Conservation (phyloP, 2,113 vertebrate genomes). For the Ophiodon elongatus region DNA sequence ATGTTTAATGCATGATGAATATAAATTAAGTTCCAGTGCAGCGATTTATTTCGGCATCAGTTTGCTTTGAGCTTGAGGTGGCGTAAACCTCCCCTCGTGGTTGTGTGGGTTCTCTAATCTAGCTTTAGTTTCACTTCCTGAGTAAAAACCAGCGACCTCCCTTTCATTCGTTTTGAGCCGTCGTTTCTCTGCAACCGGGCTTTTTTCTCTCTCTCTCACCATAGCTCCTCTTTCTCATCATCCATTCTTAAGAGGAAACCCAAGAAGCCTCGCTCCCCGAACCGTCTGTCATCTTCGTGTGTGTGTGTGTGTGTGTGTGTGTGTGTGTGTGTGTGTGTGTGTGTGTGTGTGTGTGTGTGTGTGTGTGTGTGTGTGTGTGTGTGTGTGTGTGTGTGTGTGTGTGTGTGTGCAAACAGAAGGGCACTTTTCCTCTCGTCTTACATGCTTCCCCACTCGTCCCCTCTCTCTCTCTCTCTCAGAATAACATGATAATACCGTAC, state of each 20-base stretch:
- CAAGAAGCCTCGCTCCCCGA: slow-evolving; percentile 21
- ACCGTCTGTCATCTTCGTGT: slow-evolving; percentile 15
- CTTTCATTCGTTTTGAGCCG: not conserved
- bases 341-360: slow-evolving; percentile 6
- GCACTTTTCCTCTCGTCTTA: slow-evolving; percentile 65
- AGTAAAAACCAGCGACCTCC: not conserved
- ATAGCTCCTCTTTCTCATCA: not conserved
- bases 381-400: slow-evolving; percentile 10
- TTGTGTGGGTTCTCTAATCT: not conserved
- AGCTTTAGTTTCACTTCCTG: not conserved
- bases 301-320: slow-evolving; percentile 5
- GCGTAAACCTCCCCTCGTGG: not conserved
- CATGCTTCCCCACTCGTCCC: slow-evolving; percentile 19
- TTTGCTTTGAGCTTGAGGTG: not conserved
- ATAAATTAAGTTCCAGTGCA: not conserved
- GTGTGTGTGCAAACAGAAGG: slow-evolving; percentile 37
- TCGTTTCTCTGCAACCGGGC: not conserved
- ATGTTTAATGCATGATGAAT: not conserved
- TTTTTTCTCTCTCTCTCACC: not conserved
- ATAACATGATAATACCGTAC: slow-evolving; percentile 31
- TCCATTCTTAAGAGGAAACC: slow-evolving; percentile 42
- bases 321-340: slow-evolving; percentile 7
- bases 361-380: slow-evolving; percentile 5
- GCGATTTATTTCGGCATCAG: not conserved
- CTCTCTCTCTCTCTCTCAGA: slow-evolving; percentile 33